A percentile compares a stretch with the other conserved stretches of the same genome.
These are phyloP conservation scores for Chironomus tentans DNA, from an alignment of 2,888 invertebrate genomes.

Conservation along the genomic window DNA sequence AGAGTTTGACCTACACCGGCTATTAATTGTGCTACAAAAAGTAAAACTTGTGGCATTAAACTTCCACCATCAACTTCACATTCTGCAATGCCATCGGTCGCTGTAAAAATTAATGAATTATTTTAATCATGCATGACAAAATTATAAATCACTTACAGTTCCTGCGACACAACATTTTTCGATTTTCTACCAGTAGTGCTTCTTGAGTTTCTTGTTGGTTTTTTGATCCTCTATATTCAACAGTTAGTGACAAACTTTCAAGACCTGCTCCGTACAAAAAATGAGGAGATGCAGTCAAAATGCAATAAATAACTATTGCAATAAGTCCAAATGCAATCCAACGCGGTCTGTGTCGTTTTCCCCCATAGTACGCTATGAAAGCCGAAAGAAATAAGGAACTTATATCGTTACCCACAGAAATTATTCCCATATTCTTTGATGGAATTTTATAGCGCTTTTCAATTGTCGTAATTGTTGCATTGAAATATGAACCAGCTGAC, in stretches of 20 bases:
- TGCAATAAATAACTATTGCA: neutral
- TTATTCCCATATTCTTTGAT: slow-evolving; percentile 52
- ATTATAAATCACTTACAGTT: neutral
- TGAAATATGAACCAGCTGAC: slow-evolving; percentile 52
- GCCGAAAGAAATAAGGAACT: slow-evolving; percentile 52
- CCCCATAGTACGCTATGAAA: slow-evolving; percentile 52
- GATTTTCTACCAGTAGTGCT: slow-evolving; percentile 38
- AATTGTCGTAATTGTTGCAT: slow-evolving; percentile 54
- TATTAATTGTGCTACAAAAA: slow-evolving; percentile 52
- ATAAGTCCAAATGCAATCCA: slow-evolving; percentile 48
- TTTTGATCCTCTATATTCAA: slow-evolving; percentile 42
- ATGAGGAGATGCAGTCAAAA: neutral
- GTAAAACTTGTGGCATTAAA: slow-evolving; percentile 46
- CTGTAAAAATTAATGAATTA: neutral
- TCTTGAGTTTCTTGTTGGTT: slow-evolving; percentile 35
- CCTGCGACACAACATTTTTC: slow-evolving; percentile 42
- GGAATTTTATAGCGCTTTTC: slow-evolving; percentile 56
- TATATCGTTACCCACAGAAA: slow-evolving; percentile 56
- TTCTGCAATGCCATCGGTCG: slow-evolving; percentile 10
- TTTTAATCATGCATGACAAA: too few relatives aligned
- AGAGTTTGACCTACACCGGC: slow-evolving; percentile 53
- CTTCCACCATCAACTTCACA: slow-evolving; percentile 43
- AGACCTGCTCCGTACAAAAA: slow-evolving; percentile 47
- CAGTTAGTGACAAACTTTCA: slow-evolving; percentile 47
- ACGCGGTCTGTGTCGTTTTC: slow-evolving; percentile 52